Evolutionary conservation across 2,797 vertebrate genomes (phyloP).

Genomic region (Channallabes apus): DNA sequence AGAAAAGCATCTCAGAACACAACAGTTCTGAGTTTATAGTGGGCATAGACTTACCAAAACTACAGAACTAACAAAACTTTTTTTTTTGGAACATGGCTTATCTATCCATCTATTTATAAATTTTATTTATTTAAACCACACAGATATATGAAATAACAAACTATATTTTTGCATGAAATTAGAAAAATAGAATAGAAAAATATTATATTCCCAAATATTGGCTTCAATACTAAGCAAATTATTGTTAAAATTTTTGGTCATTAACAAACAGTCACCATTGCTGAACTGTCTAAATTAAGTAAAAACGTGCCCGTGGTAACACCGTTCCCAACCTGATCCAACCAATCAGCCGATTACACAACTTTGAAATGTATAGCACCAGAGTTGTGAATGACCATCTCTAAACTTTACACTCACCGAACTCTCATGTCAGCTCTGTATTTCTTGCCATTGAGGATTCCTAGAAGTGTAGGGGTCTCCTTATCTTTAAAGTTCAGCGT

Average conservation of each 20-base stretch:
- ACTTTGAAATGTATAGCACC: not conserved
- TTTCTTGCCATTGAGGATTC: slow-evolving; percentile 92
- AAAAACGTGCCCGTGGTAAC: not conserved
- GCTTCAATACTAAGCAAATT: not conserved
- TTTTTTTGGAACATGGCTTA: not conserved
- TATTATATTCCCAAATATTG: not conserved
- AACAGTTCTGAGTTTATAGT: not conserved
- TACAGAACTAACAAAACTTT: not conserved
- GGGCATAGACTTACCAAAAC: not conserved
- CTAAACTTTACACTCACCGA: slow-evolving; percentile 74
- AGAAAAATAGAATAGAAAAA: not conserved
- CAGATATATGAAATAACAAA: not conserved
- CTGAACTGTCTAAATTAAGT: not conserved
- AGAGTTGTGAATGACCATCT: not conserved
- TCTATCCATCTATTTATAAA: not conserved
- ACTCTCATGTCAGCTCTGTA: slow-evolving; percentile 94
- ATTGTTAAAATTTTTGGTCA: not conserved
- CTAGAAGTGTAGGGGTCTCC: slow-evolving; percentile 91
- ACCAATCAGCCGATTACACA: not conserved
- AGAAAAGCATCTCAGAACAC: not conserved
- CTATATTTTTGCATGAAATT: not conserved
- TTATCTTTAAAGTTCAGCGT: slow-evolving; percentile 97
- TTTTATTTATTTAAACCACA: not conserved
- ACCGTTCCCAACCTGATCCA: not conserved
- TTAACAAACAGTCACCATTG: not conserved